Evolutionary conservation across 2,113 vertebrate genomes (phyloP).

Genomic region (Fulica atra): DNA sequence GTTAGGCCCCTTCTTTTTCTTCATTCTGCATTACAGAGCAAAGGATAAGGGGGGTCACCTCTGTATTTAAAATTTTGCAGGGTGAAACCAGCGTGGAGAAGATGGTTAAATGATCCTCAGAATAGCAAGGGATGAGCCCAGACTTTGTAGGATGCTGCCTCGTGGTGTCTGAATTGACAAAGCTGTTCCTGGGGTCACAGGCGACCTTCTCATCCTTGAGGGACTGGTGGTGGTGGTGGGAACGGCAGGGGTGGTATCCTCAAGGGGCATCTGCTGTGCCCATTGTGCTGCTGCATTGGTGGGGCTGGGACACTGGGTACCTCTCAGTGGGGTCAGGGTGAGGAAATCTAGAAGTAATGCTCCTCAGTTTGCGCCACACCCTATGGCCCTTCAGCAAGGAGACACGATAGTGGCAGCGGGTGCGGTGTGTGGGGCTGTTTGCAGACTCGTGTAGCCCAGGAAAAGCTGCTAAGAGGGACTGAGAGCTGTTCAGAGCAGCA

Average conservation of each 20-base stretch:
- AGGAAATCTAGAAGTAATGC: background rate
- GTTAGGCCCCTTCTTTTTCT: background rate
- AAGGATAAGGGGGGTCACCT: background rate
- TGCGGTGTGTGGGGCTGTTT: background rate
- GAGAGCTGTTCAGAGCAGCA: background rate
- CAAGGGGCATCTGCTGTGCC: background rate
- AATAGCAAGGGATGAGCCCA: background rate
- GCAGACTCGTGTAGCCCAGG: background rate
- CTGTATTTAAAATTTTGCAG: background rate
- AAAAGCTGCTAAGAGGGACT: background rate
- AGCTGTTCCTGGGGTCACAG: background rate
- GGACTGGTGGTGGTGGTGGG: background rate
- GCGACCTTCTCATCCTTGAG: background rate
- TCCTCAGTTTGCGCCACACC: background rate
- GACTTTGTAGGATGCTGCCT: background rate
- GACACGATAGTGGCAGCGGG: accelerated
- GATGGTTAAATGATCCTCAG: background rate
- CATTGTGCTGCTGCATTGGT: accelerated
- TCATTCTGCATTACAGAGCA: background rate
- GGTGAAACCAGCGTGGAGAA: background rate
- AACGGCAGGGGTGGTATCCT: background rate
- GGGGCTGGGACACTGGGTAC: background rate
- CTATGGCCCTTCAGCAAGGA: background rate
- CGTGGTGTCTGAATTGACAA: background rate
- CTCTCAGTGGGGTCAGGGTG: background rate